Conservation (phyloP, 2,797 vertebrate genomes). For the Sus cebifrons region DNA sequence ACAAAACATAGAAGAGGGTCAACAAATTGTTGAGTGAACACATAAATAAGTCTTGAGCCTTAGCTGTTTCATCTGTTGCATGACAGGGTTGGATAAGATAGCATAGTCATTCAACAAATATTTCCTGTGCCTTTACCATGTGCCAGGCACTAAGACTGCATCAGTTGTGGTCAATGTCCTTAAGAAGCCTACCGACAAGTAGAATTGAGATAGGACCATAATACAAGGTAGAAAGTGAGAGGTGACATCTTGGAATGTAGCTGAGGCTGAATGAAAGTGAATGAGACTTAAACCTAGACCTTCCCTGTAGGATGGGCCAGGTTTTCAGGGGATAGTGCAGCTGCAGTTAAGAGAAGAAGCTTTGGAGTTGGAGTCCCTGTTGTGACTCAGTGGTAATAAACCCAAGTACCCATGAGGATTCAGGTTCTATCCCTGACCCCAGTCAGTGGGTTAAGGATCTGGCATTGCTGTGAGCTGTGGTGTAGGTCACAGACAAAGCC, state of each 20-base stretch:
- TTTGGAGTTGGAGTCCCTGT: not conserved
- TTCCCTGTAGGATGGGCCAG: not conserved
- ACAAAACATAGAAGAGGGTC: not conserved
- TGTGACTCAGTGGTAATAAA: too few species aligned
- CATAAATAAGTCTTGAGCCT: not conserved
- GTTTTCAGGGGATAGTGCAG: not conserved
- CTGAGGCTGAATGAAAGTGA: not conserved
- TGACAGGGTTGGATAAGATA: constrained; percentile 15
- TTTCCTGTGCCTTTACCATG: not conserved
- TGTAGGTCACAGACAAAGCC: too few species aligned
- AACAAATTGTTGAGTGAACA: not conserved
- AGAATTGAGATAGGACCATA: not conserved
- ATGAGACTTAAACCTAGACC: not conserved
- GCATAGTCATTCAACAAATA: not conserved
- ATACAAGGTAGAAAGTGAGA: not conserved
- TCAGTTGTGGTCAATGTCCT: not conserved
- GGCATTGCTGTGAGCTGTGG: too few species aligned
- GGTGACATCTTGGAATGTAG: not conserved
- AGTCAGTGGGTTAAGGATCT: too few species aligned
- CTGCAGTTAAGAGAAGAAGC: not conserved
- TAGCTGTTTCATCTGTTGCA: not conserved
- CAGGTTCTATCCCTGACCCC: too few species aligned
- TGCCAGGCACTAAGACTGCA: not conserved
- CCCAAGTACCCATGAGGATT: too few species aligned
- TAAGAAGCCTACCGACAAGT: not conserved